These are phyloP conservation scores for Charaxes varanes DNA, from an alignment of 1,140 invertebrate genomes.

Conservation along the genomic window DNA sequence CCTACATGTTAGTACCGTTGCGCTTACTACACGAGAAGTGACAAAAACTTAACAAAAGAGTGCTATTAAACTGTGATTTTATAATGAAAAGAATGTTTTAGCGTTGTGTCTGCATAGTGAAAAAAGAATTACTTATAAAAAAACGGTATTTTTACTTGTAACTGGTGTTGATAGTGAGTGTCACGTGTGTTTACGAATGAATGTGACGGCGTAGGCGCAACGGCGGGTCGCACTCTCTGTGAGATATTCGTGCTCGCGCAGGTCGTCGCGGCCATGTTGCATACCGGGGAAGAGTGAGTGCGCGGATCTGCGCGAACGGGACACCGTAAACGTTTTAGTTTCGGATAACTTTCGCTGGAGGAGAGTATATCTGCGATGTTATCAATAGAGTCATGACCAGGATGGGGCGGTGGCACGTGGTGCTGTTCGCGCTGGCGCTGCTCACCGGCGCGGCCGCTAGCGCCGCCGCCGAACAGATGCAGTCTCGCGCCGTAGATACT, in stretches of 20 bases:
- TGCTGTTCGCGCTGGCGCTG: conserved; percentile 64
- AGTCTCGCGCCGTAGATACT: conserved; percentile 89
- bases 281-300: conserved; percentile 66
- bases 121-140: conserved; percentile 15
- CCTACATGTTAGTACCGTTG: conserved; percentile 37
- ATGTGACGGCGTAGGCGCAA: conserved; percentile 68
- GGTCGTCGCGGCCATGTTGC: conserved; percentile 69
- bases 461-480: conserved; percentile 80
- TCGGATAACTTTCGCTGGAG: conserved; percentile 39
- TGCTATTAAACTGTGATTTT: conserved; percentile 35
- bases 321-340: conserved; percentile 51
- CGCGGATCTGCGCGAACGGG: conserved; percentile 63
- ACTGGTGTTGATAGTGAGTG: conserved; percentile 52
- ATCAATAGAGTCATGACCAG: conserved; percentile 56
- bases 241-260: conserved; percentile 69
- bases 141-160: conserved; percentile 17
- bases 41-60: conserved; percentile 53
- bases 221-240: conserved; percentile 62
- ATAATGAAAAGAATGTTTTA: conserved; percentile 8
- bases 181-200: conserved; percentile 71
- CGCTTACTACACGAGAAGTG: conserved; percentile 27
- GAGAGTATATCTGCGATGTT: conserved; percentile 51
- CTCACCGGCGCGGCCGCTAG: conserved; percentile 45
- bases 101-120: conserved; percentile 3
- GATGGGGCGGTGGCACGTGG: conserved; percentile 68